These are phyloP conservation scores for Spodoptera litura DNA, from an alignment of 1,140 invertebrate species.

Conservation along the genomic window DNA sequence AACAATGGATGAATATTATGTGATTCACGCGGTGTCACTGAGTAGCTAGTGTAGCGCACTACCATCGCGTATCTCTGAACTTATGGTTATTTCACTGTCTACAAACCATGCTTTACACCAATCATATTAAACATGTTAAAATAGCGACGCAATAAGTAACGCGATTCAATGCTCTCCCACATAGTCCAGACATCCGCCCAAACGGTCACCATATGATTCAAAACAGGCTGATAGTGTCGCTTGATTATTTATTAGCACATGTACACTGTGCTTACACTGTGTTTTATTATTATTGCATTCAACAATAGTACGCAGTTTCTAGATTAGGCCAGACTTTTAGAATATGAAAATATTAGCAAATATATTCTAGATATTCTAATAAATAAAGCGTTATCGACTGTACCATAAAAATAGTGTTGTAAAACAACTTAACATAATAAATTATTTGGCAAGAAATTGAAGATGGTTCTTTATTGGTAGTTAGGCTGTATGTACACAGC, in stretches of 20 bases:
- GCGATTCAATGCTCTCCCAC: constrained; percentile 67
- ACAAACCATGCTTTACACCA: constrained; percentile 13
- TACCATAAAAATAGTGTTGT: too few species aligned
- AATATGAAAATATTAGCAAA: too few species aligned
- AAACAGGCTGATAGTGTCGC: constrained; percentile 46
- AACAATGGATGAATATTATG: constrained; percentile 61
- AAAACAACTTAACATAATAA: too few species aligned
- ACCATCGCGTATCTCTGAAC: constrained; percentile 16
- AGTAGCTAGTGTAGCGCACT: constrained; percentile 6
- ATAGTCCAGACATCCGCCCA: constrained; percentile 56
- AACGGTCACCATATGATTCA: constrained; percentile 45
- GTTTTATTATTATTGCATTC: background rate
- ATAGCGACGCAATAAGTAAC: constrained; percentile 50
- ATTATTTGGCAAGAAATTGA: background rate
- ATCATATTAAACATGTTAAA: constrained; percentile 51
- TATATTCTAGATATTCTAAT: too few species aligned
- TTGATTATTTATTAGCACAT: constrained; percentile 10
- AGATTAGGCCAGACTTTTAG: background rate
- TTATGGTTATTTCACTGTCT: constrained; percentile 56
- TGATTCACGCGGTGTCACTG: constrained; percentile 61
- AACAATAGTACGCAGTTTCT: background rate
- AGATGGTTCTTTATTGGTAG: constrained; percentile 14
- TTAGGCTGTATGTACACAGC: constrained; percentile 11
- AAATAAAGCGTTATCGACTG: too few species aligned
- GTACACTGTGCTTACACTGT: too few species aligned